Conservation (phyloP, 2,797 vertebrate genomes). For the Rhyacichthys aspro region DNA sequence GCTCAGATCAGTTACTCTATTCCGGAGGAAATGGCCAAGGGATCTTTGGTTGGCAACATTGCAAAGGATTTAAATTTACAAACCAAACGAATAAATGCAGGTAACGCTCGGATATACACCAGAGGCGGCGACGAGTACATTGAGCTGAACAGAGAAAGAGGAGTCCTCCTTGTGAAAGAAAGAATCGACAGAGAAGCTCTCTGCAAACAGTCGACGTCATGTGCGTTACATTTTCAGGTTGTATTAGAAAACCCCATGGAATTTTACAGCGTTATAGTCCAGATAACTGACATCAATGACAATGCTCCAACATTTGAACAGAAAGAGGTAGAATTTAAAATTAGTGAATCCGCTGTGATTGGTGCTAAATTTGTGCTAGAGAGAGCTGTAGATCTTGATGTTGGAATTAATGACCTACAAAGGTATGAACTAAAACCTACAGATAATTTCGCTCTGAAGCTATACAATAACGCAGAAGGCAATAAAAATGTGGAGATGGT, state of each 20-base stretch:
- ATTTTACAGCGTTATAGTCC: conserved; percentile 67
- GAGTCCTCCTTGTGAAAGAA: conserved; percentile 81
- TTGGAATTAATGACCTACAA: conserved; percentile 41
- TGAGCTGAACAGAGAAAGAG: conserved; percentile 78
- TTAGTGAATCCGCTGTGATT: conserved; percentile 49
- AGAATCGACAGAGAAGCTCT: conserved; percentile 81
- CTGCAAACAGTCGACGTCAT: conserved; percentile 69
- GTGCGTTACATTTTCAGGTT: conserved; percentile 65
- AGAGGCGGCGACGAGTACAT: conserved; percentile 69
- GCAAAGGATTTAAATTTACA: conserved; percentile 64
- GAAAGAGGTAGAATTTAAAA: conserved; percentile 50
- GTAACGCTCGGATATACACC: conserved; percentile 69
- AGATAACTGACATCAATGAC: conserved; percentile 77
- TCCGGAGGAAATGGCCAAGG: conserved; percentile 82
- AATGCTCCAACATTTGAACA: conserved; percentile 68
- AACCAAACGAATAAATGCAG: conserved; percentile 61
- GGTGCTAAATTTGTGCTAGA: conserved; percentile 55
- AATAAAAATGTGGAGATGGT: conserved; percentile 64
- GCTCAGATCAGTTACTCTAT: conserved; percentile 84
- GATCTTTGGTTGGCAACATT: conserved; percentile 63
- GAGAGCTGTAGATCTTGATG: conserved; percentile 49
- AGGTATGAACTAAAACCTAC: conserved; percentile 39
- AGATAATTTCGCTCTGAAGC: conserved; percentile 63
- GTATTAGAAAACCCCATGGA: conserved; percentile 78
- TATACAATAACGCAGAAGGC: conserved; percentile 40